Conservation (phyloP, 2,797 vertebrate species). For the Sebastolobus altivelis region DNA sequence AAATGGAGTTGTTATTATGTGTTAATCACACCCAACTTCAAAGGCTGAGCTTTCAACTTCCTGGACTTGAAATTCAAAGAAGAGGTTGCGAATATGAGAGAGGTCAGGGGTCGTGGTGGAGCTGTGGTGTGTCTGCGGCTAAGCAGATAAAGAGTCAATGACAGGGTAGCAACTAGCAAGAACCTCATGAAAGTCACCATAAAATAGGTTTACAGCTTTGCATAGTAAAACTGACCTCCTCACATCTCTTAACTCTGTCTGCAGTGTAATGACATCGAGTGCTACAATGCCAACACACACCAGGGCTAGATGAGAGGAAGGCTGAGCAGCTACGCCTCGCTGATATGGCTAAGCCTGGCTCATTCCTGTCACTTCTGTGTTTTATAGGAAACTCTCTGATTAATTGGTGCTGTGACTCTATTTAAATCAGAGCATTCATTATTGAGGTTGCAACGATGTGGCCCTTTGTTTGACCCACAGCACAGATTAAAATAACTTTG, state of each 20-base stretch:
- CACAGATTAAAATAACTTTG: slow-evolving; percentile 20
- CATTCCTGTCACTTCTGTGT: slow-evolving; percentile 58
- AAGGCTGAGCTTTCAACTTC: slow-evolving; percentile 73
- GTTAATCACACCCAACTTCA: slow-evolving; percentile 74
- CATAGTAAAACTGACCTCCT: slow-evolving; percentile 68
- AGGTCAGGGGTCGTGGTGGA: slow-evolving; percentile 70
- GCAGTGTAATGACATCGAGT: slow-evolving; percentile 43
- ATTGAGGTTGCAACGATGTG: slow-evolving; percentile 41
- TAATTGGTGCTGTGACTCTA: slow-evolving; percentile 55
- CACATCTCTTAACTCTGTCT: slow-evolving; percentile 54
- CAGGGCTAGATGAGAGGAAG: slow-evolving; percentile 23
- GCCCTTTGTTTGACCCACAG: slow-evolving; percentile 52
- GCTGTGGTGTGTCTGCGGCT: slow-evolving; percentile 65
- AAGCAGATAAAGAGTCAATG: slow-evolving; percentile 74
- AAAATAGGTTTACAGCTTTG: slow-evolving; percentile 77
- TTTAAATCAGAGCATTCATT: slow-evolving; percentile 46
- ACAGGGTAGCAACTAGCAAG: slow-evolving; percentile 56
- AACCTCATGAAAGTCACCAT: slow-evolving; percentile 75
- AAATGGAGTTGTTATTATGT: slow-evolving; percentile 61
- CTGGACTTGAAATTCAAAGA: slow-evolving; percentile 70
- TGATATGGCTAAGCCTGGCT: slow-evolving; percentile 33
- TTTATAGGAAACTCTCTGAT: slow-evolving; percentile 54
- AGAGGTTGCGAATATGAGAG: slow-evolving; percentile 49
- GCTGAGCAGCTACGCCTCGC: slow-evolving; percentile 25
- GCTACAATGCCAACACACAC: slow-evolving; percentile 30